phyloP scores from a whole-genome alignment of 2,797 vertebrate genomes.

The Sitta carolinensis region DNA sequence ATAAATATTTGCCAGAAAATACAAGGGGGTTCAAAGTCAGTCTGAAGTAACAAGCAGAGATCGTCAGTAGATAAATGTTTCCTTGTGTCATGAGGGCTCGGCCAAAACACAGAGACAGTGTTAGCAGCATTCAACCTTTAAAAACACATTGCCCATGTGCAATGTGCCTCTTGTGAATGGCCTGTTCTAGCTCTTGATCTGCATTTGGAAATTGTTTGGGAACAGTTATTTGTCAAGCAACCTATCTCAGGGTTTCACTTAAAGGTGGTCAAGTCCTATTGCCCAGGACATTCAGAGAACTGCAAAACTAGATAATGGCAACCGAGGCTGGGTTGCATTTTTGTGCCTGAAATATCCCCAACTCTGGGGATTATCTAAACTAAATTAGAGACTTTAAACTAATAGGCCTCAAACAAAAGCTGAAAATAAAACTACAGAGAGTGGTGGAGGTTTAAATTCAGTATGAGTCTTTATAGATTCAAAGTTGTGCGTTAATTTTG shows the following conservation, averaged over 20 bases:
- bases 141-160: neutral
- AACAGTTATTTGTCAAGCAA: neutral
- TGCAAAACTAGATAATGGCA: neutral
- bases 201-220: neutral
- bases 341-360: neutral
- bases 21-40: neutral
- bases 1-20: neutral
- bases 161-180: neutral
- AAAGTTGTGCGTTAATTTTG: neutral
- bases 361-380: neutral
- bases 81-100: neutral
- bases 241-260: neutral
- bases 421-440: neutral
- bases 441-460: neutral
- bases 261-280: rapidly evolving
- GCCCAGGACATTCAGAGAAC: neutral
- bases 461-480: neutral
- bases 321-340: neutral
- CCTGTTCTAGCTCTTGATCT: neutral
- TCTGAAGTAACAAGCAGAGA: neutral
- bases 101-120: neutral
- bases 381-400: neutral
- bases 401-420: neutral
- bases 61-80: neutral
- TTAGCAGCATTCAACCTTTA: neutral